phyloP scores from a whole-genome alignment of 1,140 invertebrate genomes.

The Prorops nasuta region DNA sequence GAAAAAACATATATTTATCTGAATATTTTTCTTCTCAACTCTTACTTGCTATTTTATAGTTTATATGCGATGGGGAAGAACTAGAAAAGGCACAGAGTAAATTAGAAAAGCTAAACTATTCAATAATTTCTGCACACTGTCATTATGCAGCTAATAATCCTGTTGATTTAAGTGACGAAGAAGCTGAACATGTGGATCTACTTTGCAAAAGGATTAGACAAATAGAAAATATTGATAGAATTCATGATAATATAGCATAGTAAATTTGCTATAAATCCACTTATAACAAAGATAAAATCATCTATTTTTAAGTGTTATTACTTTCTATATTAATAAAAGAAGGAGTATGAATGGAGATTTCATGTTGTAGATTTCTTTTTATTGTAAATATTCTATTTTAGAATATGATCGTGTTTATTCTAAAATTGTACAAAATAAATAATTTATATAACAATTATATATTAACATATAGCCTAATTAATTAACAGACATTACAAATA shows the following conservation, averaged over 20 bases:
- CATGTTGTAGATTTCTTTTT: neutral
- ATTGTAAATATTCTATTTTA: neutral
- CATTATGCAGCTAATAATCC: slow-evolving; percentile 48
- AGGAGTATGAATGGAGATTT: too few species aligned
- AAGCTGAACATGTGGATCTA: slow-evolving; percentile 35
- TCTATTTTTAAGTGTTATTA: too few species aligned
- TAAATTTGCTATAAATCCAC: neutral
- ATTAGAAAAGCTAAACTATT: slow-evolving; percentile 52
- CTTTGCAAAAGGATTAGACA: slow-evolving; percentile 38
- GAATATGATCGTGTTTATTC: neutral
- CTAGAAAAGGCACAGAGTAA: slow-evolving; percentile 38
- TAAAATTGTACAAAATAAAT: neutral
- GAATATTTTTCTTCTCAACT: neutral
- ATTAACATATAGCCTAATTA: too few species aligned
- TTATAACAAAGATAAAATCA: too few species aligned
- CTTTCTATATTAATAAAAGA: too few species aligned
- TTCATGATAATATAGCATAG: slow-evolving; percentile 59
- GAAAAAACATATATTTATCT: slow-evolving; percentile 7
- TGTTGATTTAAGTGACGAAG: slow-evolving; percentile 48
- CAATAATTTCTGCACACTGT: slow-evolving; percentile 50
- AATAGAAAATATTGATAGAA: slow-evolving; percentile 54
- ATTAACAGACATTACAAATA: too few species aligned
- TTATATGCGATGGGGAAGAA: slow-evolving; percentile 43
- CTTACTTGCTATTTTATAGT: slow-evolving; percentile 40
- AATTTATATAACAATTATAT: neutral